phyloP scores from a whole-genome alignment of 2,888 invertebrate genomes.

The Macrosiphum euphorbiae region DNA sequence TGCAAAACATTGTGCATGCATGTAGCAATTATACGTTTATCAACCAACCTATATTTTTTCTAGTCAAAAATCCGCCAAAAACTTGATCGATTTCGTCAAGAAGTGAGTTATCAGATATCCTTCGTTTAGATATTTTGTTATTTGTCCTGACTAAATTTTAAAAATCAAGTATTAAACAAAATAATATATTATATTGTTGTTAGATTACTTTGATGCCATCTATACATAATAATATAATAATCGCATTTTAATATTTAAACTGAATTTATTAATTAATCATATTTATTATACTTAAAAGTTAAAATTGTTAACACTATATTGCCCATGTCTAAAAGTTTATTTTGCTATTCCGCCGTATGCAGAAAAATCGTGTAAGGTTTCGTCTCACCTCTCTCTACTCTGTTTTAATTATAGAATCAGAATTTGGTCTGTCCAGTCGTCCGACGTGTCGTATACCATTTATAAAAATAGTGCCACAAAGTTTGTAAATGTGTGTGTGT shows the following conservation, averaged over 20 bases:
- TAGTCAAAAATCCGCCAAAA: conserved; percentile 65
- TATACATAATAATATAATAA: not conserved
- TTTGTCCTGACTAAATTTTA: conserved; percentile 31
- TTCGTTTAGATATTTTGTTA: conserved; percentile 40
- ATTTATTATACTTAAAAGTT: not conserved
- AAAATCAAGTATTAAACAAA: conserved; percentile 9
- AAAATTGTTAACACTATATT: not conserved
- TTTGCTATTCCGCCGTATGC: conserved; percentile 41
- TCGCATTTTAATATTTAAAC: not conserved
- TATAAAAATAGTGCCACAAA: conserved; percentile 62
- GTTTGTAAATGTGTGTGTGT: conserved; percentile 15
- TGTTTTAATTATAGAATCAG: conserved; percentile 64
- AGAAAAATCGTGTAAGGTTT: conserved; percentile 59
- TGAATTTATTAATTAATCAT: not conserved
- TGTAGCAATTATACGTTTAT: not conserved
- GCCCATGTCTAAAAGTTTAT: not conserved
- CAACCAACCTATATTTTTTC: conserved; percentile 56
- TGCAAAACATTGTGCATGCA: conserved; percentile 29
- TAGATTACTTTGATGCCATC: not conserved
- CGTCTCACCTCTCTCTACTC: conserved; percentile 56
- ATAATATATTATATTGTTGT: not conserved
- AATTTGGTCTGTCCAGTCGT: conserved; percentile 63
- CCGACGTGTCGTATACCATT: conserved; percentile 58
- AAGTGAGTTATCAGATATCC: conserved; percentile 58
- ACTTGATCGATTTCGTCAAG: conserved; percentile 65